Conservation (phyloP, 2,113 vertebrate species). For the Callospermophilus lateralis region DNA sequence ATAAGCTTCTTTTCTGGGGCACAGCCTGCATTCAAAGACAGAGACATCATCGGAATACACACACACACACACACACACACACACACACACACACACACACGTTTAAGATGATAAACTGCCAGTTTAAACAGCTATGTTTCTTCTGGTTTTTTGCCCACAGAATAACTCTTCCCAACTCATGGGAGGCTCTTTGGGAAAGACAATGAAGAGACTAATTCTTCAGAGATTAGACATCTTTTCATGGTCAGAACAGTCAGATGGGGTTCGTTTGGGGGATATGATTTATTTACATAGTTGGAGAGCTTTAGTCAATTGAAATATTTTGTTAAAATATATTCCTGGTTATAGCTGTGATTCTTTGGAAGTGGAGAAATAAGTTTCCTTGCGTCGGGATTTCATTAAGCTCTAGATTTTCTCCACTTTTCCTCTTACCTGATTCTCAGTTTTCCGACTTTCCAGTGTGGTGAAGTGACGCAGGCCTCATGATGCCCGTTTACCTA, state of each 20-base stretch:
- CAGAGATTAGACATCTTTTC: background rate
- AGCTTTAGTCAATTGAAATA: background rate
- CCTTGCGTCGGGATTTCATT: background rate
- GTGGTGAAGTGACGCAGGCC: background rate
- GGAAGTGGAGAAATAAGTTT: background rate
- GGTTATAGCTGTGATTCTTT: background rate
- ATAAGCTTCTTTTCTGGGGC: background rate
- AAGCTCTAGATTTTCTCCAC: background rate
- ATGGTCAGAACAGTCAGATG: background rate
- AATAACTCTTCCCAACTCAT: background rate
- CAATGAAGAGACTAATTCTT: background rate
- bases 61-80: no score
- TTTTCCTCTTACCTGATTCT: background rate
- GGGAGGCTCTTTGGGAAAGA: background rate
- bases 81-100: no score
- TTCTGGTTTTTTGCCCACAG: background rate
- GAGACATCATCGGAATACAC: no score
- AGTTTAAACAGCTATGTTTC: background rate
- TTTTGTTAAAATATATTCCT: background rate
- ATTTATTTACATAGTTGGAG: constrained; percentile 22
- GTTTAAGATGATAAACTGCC: background rate
- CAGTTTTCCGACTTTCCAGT: background rate
- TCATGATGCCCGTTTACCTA: background rate
- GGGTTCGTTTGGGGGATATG: background rate
- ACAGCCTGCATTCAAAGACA: background rate